Percentiles rank a stretch among this genome's conserved stretches.
Evolutionary conservation across 2,888 invertebrate genomes (phyloP).

Genomic region (Oligia latruncula): DNA sequence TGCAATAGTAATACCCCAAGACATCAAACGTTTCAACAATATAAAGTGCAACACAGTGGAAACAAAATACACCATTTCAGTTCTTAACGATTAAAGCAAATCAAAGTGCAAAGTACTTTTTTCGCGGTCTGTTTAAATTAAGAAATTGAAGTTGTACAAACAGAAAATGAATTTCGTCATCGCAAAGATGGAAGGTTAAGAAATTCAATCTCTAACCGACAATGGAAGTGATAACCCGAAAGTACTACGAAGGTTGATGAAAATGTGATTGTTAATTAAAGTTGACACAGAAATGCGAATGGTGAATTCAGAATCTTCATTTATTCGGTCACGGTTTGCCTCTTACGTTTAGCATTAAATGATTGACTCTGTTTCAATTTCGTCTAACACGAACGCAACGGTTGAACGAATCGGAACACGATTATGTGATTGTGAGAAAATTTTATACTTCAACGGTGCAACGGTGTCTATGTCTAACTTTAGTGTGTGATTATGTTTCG

Average conservation of each 20-base stretch:
- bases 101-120: conserved; percentile 70
- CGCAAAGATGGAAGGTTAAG: conserved; percentile 80
- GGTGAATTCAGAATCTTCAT: conserved; percentile 88
- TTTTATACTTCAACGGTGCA: conserved; percentile 83
- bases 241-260: conserved; percentile 84
- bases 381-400: conserved; percentile 87
- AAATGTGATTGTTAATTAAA: conserved; percentile 90
- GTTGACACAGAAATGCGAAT: conserved; percentile 89
- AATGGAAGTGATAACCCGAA: conserved; percentile 84
- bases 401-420: conserved; percentile 89
- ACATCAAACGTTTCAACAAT: conserved; percentile 72
- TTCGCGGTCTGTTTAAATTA: conserved; percentile 68
- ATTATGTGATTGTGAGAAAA: conserved; percentile 89
- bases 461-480: conserved; percentile 80
- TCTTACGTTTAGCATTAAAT: conserved; percentile 89
- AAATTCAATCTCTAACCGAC: conserved; percentile 84
- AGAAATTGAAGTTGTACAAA: conserved; percentile 78
- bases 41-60: conserved; percentile 59
- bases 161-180: conserved; percentile 79
- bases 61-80: conserved; percentile 60
- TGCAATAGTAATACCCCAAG: conserved; percentile 72
- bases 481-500: conserved; percentile 85
- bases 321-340: conserved; percentile 88
- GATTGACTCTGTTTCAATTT: conserved; percentile 90
- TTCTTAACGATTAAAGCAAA: conserved; percentile 67